Conservation (phyloP, 2,888 invertebrate species). For the Erebia palarica region DNA sequence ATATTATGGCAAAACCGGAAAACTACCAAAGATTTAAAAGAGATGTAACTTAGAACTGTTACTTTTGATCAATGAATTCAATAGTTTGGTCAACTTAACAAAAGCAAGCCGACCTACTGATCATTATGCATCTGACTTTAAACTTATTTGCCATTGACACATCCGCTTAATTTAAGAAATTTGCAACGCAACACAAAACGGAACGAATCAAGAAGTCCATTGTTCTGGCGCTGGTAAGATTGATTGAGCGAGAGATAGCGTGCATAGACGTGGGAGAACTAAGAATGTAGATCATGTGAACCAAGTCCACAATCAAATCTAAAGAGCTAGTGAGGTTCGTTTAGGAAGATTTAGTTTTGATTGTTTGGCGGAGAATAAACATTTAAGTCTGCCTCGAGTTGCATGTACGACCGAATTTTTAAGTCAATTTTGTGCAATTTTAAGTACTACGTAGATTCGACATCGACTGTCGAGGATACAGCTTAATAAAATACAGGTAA, state of each 20-base stretch:
- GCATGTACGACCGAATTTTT: too few relatives aligned
- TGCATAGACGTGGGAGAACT: conserved; percentile 65
- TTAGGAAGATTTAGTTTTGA: conserved; percentile 29
- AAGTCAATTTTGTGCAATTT: too few relatives aligned
- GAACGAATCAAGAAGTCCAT: conserved; percentile 52
- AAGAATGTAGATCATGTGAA: conserved; percentile 74
- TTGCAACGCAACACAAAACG: conserved; percentile 54
- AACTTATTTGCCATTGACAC: conserved; percentile 38
- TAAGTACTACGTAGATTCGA: too few relatives aligned
- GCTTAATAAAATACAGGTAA: too few relatives aligned
- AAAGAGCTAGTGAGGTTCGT: conserved; percentile 24
- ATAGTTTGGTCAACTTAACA: background rate
- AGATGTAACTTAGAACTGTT: background rate
- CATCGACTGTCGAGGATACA: too few relatives aligned
- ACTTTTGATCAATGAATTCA: background rate
- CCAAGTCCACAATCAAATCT: conserved; percentile 36
- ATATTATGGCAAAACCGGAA: background rate
- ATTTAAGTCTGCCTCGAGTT: background rate
- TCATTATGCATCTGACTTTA: conserved; percentile 6
- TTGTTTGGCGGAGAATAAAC: conserved; percentile 7
- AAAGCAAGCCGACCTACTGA: background rate
- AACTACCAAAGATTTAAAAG: background rate
- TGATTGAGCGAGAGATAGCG: conserved; percentile 58
- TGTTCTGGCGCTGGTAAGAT: conserved; percentile 60
- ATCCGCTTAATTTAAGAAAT: conserved; percentile 50